Evolutionary conservation across 2,888 invertebrate genomes (phyloP), one percentile per base, ranked within the genome.

Genomic region (Hypselothyrea guttata): DNA sequence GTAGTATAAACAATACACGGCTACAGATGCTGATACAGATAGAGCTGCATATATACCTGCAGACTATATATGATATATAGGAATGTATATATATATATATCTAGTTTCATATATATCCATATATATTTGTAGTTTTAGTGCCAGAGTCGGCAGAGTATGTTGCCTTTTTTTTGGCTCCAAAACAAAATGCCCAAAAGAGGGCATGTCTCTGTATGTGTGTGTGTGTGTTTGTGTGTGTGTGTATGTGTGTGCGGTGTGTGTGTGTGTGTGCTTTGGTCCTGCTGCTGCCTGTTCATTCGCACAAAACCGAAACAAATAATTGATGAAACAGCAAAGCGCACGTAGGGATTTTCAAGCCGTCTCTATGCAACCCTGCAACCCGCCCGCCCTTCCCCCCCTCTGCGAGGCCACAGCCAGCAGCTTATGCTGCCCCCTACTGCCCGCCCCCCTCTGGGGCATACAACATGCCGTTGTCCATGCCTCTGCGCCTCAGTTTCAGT

Each of bases 321-420:
- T 84, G 84, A 84, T 84, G 84, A 84, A 85, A 84, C 74, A 81
- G 84, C 84, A 81, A 84, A 83, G 85, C 78, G 72, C 85, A 81
- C 84, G 83, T 85, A 75, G 85, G 84, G 85, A 85, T 81, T 84
- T 78, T 69, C 56, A 47, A 58, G 74, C 64, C 71, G 58, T 70
- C 62, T 56, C 55, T 12, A 54, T 40, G 9, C 4, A 22, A 4
- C 11, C 7, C 30, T 15, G 16, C 11, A 34, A 18, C 9, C 11
- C 38, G 1, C 3, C 38, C 8, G 0, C 16, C 13, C 40, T 12
- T n/a, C 16, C 31, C 11, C 28, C 9, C 11, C 11, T 7, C 8
- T 9, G 11, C 8, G 2, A 12, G 7, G 1, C 3, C 13, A 8
- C 27, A 7, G 0, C 2, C 30, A 2, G 9, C 7, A 7, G 9